Evolutionary conservation across 2,797 vertebrate species (phyloP), one percentile per base, ranked within the genome.

Genomic region (Chloroceryle amazona): DNA sequence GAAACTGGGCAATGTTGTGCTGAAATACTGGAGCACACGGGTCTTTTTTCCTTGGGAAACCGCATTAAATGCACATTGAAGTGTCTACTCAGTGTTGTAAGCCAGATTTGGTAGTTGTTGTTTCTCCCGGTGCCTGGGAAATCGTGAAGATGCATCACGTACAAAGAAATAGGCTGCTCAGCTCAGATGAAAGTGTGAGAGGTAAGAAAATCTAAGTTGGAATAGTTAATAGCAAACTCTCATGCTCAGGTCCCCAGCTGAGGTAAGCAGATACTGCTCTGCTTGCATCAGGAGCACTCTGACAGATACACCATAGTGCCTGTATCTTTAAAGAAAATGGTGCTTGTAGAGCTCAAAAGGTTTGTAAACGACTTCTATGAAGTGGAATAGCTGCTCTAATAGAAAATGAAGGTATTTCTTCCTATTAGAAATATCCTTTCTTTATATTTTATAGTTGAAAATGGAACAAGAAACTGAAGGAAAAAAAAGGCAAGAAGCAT

Each of bases 11-110:
- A 29, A 8, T 39, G 6, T 42, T 90, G 11, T 71, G 18, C 71
- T 28, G 35, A 51, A 23, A 42, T 55, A 11, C 17, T 33, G 23
- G 18, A 33, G 11, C 37, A 15, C 3, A 10, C 8, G 0, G 0
- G 0, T 41, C 12, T 63, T 60, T 67, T 63, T 75, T 33, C 10
- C 10, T 60, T 89, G 35, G 22, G 44, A 70, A 21, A 33, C 6
- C 3, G 10, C 26, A 23, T 39, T 4, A 65, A 68, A 57, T 44
- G 28, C 26, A 31, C 16, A 3, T 2, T 52, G 2, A 62, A 61
- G 5, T 37, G 37, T 47, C 20, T 68, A 6, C 23, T 74, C 4
- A 54, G 1, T 12, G 4, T 85, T 72, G 1, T 18, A 33, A 79
- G 46, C 35, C n/a, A 75, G 33, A 62, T 57, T 68, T 6, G 2